These are phyloP conservation scores for Echiichthys vipera DNA, from an alignment of 2,797 vertebrate species.

Conservation along the genomic window DNA sequence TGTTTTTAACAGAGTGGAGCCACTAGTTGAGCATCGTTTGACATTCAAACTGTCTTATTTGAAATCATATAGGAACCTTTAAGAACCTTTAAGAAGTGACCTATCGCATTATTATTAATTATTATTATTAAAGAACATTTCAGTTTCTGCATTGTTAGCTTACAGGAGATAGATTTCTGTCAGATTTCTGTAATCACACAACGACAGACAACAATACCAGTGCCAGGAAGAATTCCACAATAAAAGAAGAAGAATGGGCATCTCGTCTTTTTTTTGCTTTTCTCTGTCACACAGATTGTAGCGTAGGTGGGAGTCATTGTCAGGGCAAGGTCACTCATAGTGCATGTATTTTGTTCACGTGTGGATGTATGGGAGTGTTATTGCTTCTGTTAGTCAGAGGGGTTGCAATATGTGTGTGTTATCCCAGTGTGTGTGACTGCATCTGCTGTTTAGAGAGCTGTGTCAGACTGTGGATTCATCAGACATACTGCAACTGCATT, in stretches of 20 bases:
- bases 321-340: constrained; percentile 61
- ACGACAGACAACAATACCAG: constrained; percentile 20
- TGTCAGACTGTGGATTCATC: constrained; percentile 70
- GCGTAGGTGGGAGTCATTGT: constrained; percentile 68
- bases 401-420: constrained; percentile 41
- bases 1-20: background rate
- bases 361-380: constrained; percentile 52
- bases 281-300: constrained; percentile 71
- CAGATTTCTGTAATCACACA: constrained; percentile 12
- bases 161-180: constrained; percentile 23
- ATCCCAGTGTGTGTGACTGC: constrained; percentile 55
- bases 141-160: background rate
- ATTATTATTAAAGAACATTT: no score
- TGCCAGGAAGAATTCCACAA: constrained; percentile 37
- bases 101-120: background rate
- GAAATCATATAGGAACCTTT: no score
- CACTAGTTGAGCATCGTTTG: background rate
- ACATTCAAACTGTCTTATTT: background rate
- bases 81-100: no score
- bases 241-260: constrained; percentile 52
- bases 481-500: constrained; percentile 66
- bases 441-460: constrained; percentile 75
- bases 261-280: constrained; percentile 45
- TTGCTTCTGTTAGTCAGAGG: constrained; percentile 43
- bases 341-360: constrained; percentile 46